Percentiles rank a stretch among this genome's conserved stretches.
Evolutionary conservation across 2,113 vertebrate genomes (phyloP).

Genomic region (Delphinus delphis): DNA sequence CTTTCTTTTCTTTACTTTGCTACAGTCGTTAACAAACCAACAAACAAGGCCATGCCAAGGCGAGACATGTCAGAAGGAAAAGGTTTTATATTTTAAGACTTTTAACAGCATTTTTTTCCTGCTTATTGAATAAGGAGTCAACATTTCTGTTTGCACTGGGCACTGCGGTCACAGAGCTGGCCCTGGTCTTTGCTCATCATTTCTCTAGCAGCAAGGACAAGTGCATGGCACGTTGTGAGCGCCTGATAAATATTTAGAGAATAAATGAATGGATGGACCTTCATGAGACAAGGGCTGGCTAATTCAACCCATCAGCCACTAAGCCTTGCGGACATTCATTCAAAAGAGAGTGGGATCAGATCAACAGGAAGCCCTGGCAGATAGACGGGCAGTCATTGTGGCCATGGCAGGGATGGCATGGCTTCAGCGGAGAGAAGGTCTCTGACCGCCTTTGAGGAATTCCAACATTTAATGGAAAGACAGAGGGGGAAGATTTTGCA

Average conservation of each 20-base stretch:
- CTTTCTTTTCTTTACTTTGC: not conserved
- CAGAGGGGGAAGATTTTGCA: not conserved
- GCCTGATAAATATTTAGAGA: not conserved
- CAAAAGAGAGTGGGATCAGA: not conserved
- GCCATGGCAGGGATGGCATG: fast-evolving
- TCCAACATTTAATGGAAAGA: not conserved
- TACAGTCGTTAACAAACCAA: not conserved
- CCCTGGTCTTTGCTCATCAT: too few species aligned
- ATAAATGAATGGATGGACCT: not conserved
- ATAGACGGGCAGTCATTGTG: fast-evolving
- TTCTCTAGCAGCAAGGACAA: too few species aligned
- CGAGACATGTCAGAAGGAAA: not conserved
- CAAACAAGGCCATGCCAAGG: too few species aligned
- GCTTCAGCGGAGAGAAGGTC: not conserved
- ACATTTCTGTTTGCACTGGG: too few species aligned
- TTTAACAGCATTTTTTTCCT: not conserved
- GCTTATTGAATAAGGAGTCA: too few species aligned
- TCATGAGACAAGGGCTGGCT: not conserved
- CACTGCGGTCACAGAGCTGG: too few species aligned
- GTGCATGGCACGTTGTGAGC: too few species aligned
- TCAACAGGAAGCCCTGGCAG: too few species aligned
- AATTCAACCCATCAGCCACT: not conserved
- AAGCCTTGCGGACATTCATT: not conserved
- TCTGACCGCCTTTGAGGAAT: fast-evolving
- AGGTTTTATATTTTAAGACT: not conserved